A percentile compares a stretch with the other conserved stretches of the same genome.
Conservation (phyloP, 2,888 invertebrate species). For the Trachelus stipa region DNA sequence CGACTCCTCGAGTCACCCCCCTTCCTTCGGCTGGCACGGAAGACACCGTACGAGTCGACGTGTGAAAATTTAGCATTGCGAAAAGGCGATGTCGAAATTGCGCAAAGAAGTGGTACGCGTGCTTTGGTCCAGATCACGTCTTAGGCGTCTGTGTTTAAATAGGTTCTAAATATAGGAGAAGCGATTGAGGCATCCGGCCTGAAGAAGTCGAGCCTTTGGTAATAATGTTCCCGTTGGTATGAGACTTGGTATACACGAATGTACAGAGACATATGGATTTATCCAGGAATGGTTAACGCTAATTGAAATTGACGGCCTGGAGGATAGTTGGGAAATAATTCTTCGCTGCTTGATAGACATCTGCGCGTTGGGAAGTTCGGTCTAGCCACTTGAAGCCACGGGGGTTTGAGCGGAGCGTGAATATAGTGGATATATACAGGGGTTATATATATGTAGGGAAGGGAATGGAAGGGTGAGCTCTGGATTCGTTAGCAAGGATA, state of each 20-base stretch:
- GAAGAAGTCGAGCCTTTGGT: neutral
- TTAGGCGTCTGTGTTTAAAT: neutral
- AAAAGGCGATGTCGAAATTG: neutral
- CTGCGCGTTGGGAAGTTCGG: slow-evolving; percentile 35
- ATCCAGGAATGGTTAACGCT: slow-evolving; percentile 22
- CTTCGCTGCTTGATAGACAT: slow-evolving; percentile 45
- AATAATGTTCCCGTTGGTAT: neutral
- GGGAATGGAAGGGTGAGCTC: slow-evolving; percentile 8
- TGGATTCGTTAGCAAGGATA: slow-evolving; percentile 46
- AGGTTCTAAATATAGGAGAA: neutral
- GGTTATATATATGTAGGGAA: neutral
- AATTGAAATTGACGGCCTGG: slow-evolving; percentile 41
- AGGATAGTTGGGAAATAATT: slow-evolving; percentile 42
- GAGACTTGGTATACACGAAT: neutral
- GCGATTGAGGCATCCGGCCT: neutral
- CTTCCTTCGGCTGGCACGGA: neutral
- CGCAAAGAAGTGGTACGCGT: neutral
- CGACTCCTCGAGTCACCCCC: neutral
- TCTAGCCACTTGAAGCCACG: slow-evolving; percentile 41
- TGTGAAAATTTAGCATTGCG: neutral
- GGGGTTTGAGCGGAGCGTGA: neutral
- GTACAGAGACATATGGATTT: neutral
- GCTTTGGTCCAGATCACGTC: neutral
- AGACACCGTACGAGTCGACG: neutral
- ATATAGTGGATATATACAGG: neutral